phyloP scores from a whole-genome alignment of 2,113 vertebrate genomes.

The Gymnorhina tibicen region DNA sequence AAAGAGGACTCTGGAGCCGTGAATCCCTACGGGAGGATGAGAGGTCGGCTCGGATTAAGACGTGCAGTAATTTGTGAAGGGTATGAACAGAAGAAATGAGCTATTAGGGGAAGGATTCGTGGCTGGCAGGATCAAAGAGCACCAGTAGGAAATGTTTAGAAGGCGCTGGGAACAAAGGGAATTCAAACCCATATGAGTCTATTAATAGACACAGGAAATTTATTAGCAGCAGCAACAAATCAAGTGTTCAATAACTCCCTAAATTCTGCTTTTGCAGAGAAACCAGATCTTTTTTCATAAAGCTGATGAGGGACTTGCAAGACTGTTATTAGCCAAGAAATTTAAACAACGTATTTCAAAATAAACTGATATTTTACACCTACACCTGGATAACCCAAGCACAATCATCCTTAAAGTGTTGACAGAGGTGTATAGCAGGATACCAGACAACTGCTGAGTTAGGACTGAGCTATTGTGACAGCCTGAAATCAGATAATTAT shows the following conservation, averaged over 20 bases:
- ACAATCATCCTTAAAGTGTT: not conserved
- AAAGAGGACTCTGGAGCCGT: not conserved
- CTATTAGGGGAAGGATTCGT: not conserved
- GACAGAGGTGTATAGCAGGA: not conserved
- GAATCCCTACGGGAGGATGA: not conserved
- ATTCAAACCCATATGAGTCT: not conserved
- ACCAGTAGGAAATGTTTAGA: not conserved
- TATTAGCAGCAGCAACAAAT: not conserved
- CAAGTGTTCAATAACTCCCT: not conserved
- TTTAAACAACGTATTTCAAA: not conserved
- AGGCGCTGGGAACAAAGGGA: not conserved
- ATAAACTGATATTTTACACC: not conserved
- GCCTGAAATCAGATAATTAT: not conserved
- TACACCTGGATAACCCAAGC: not conserved
- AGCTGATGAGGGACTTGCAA: not conserved
- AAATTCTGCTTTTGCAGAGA: not conserved
- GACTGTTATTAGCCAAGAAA: not conserved
- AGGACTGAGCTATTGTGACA: not conserved
- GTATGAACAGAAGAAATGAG: not conserved
- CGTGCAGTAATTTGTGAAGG: not conserved
- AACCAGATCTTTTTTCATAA: not conserved
- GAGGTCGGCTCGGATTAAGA: not conserved
- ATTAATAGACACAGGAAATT: not conserved
- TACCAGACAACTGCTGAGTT: not conserved
- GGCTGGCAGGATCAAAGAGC: not conserved